phyloP scores from a whole-genome alignment of 2,888 invertebrate genomes.

The Loripinus fragilis region DNA sequence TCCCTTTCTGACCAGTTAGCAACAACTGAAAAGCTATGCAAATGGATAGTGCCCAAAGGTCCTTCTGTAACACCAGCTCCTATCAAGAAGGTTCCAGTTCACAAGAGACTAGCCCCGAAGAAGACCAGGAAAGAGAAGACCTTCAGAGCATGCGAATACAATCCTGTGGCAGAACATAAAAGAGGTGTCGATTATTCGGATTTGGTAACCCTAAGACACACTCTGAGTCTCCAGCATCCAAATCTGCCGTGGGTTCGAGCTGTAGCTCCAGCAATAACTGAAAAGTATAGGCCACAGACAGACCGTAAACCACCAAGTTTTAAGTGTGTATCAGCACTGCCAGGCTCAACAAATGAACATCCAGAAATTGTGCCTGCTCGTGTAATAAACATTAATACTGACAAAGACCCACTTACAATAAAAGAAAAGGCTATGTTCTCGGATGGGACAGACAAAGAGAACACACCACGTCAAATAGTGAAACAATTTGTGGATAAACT shows the following conservation, averaged over 20 bases:
- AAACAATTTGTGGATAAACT: not conserved
- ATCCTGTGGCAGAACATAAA: conserved; percentile 9
- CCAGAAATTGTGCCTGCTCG: conserved; percentile 14
- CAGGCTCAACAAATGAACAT: not conserved
- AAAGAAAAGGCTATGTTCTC: not conserved
- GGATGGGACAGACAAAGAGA: not conserved
- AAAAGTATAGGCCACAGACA: conserved; percentile 14
- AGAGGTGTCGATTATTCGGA: conserved; percentile 8
- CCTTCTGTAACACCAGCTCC: conserved; percentile 20
- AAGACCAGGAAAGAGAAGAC: conserved; percentile 12
- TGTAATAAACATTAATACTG: conserved; percentile 3
- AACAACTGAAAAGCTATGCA: conserved; percentile 26
- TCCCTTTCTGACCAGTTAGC: conserved; percentile 13
- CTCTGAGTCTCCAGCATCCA: conserved; percentile 10
- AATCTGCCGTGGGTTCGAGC: conserved; percentile 24
- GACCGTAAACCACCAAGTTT: not conserved
- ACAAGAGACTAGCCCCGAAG: too few relatives aligned
- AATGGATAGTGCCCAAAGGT: too few relatives aligned
- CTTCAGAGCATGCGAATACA: conserved; percentile 11
- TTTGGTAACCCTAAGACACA: conserved; percentile 11
- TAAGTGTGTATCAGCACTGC: not conserved
- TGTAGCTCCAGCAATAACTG: conserved; percentile 23
- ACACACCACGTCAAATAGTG: not conserved
- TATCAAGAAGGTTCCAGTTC: not conserved
- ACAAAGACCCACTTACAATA: conserved; percentile 13